These are phyloP conservation scores for Paradoxurus hermaphroditus DNA, from an alignment of 2,113 vertebrate genomes.

Conservation along the genomic window DNA sequence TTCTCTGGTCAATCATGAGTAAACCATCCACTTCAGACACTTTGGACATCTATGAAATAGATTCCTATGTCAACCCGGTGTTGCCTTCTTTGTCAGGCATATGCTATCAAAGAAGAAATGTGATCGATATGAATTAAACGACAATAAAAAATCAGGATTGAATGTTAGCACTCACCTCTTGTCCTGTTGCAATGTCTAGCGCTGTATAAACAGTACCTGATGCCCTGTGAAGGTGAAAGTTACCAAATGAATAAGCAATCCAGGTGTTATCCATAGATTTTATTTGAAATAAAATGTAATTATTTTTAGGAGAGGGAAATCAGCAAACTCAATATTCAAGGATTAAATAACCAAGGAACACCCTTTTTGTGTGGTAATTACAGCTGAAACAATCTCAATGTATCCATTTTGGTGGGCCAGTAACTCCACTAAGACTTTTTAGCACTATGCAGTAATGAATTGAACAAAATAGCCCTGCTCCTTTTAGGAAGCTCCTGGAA, in stretches of 20 bases:
- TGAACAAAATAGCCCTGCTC: conserved; percentile 19
- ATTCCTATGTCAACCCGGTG: not conserved
- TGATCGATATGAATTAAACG: conserved; percentile 22
- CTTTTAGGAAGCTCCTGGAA: conserved; percentile 2
- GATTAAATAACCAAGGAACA: not conserved
- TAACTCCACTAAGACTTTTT: not conserved
- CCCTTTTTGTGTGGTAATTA: not conserved
- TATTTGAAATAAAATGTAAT: not conserved
- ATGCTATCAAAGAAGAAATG: not conserved
- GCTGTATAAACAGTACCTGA: conserved; percentile 98
- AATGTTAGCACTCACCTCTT: conserved; percentile 87
- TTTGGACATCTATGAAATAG: not conserved
- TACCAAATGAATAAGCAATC: conserved; percentile 24
- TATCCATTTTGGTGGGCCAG: not conserved
- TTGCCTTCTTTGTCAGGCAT: not conserved
- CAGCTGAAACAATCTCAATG: not conserved
- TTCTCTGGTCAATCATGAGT: not conserved
- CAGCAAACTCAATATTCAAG: not conserved
- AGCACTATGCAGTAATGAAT: not conserved
- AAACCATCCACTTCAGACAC: not conserved
- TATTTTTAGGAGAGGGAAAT: conserved; percentile 21
- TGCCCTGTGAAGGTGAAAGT: conserved; percentile 85
- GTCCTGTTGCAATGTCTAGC: conserved; percentile 97
- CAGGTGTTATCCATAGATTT: not conserved
- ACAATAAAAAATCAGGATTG: not conserved